These are phyloP conservation scores for Caerostris darwini DNA, from an alignment of 1,140 invertebrate species.

Conservation along the genomic window DNA sequence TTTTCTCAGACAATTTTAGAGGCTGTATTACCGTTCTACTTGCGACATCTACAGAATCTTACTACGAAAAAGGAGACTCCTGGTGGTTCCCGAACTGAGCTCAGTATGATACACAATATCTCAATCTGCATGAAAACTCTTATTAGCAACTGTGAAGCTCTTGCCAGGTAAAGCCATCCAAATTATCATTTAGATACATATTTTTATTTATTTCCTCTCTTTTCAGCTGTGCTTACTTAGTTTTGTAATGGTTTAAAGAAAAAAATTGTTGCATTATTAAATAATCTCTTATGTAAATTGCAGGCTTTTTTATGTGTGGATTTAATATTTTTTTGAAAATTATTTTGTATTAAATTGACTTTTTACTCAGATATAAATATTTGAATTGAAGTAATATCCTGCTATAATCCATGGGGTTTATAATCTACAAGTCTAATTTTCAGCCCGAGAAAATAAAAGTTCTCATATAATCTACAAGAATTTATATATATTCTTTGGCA, in stretches of 20 bases:
- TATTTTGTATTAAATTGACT: background rate
- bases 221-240: background rate
- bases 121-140: conserved; percentile 97
- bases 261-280: background rate
- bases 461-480: no score
- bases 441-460: no score
- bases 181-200: background rate
- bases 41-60: conserved; percentile 95
- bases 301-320: background rate
- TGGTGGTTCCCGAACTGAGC: conserved; percentile 89
- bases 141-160: conserved; percentile 96
- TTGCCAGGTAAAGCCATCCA: conserved; percentile 90
- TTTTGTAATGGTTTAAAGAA: no score
- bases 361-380: no score
- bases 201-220: background rate
- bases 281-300: background rate
- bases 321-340: background rate
- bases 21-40: conserved; percentile 96
- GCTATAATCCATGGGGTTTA: no score
- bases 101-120: conserved; percentile 96
- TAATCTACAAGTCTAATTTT: no score
- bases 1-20: conserved; percentile 92
- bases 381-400: no score
- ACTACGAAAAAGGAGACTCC: conserved; percentile 90
- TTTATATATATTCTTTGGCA: no score